phyloP scores from a whole-genome alignment of 2,888 invertebrate species.

The Camptogramma bilineatum region DNA sequence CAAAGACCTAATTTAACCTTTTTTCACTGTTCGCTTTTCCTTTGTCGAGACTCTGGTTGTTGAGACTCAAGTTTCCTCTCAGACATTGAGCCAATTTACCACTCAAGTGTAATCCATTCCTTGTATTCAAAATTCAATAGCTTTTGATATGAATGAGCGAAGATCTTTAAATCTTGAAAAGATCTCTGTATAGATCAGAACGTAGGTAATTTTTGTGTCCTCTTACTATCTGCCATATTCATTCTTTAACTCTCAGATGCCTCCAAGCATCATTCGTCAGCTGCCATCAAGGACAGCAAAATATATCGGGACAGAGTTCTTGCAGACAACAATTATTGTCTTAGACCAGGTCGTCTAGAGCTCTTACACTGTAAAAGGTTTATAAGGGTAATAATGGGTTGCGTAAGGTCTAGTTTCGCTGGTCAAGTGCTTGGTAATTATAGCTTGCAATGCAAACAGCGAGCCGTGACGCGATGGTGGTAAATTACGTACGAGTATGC shows the following conservation, averaged over 20 bases:
- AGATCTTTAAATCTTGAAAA: neutral
- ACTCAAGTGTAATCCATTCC: conserved; percentile 7
- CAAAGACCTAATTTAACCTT: conserved; percentile 12
- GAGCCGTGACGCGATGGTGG: conserved; percentile 49
- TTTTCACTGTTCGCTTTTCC: neutral
- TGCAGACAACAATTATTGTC: conserved; percentile 35
- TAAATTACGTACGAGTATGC: conserved; percentile 46
- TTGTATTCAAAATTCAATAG: conserved; percentile 1
- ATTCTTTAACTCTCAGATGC: conserved; percentile 48
- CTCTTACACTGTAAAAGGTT: conserved; percentile 30
- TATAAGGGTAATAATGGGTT: conserved; percentile 10
- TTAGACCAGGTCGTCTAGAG: conserved; percentile 42
- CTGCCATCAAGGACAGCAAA: conserved; percentile 58
- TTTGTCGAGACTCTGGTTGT: conserved; percentile 11
- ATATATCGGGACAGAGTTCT: conserved; percentile 53
- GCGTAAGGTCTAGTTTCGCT: conserved; percentile 36
- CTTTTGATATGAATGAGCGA: neutral
- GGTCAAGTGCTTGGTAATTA: conserved; percentile 45
- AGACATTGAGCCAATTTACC: conserved; percentile 15
- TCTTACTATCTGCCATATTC: conserved; percentile 27
- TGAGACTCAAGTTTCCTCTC: conserved; percentile 19
- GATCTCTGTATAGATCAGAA: neutral
- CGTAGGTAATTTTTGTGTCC: conserved; percentile 12
- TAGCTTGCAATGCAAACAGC: conserved; percentile 48
- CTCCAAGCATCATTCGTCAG: conserved; percentile 52